Percentiles rank a stretch among this genome's conserved stretches.
These are phyloP conservation scores for Trissolcus basalis DNA, from an alignment of 1,140 invertebrate species.

Conservation along the genomic window DNA sequence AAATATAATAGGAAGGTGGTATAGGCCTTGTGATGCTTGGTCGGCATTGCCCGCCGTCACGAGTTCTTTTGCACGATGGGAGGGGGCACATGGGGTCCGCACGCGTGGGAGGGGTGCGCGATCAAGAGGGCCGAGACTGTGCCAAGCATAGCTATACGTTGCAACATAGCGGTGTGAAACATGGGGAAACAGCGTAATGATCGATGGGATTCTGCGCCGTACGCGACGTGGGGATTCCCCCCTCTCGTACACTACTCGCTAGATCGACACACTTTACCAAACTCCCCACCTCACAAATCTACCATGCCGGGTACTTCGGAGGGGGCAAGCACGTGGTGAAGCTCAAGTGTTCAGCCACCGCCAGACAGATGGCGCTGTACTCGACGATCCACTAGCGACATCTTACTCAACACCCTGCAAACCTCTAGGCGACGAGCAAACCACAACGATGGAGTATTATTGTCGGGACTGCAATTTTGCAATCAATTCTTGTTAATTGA, in stretches of 20 bases:
- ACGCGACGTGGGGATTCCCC: constrained; percentile 62
- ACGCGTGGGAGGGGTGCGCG: constrained; percentile 44
- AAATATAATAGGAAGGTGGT: constrained; percentile 74
- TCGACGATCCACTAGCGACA: constrained; percentile 47
- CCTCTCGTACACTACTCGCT: constrained; percentile 45
- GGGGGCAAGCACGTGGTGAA: constrained; percentile 68
- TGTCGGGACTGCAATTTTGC: no score
- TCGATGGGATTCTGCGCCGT: constrained; percentile 77
- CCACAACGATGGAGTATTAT: not conserved
- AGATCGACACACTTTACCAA: constrained; percentile 51
- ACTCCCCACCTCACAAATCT: constrained; percentile 4
- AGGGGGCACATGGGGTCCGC: constrained; percentile 52
- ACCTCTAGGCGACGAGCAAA: constrained; percentile 3
- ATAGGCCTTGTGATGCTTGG: constrained; percentile 74
- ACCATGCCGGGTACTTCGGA: constrained; percentile 1
- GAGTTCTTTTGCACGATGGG: constrained; percentile 63
- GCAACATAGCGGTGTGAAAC: constrained; percentile 72
- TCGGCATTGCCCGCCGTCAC: constrained; percentile 74
- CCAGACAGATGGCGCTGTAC: constrained; percentile 63
- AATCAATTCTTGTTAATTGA: no score
- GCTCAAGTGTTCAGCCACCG: constrained; percentile 47
- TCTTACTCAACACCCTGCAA: constrained; percentile 54
- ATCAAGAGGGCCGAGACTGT: constrained; percentile 53
- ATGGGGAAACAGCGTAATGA: constrained; percentile 73
- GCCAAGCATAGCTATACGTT: constrained; percentile 60